Base-by-base conservation (phyloP, 2,888 invertebrate species). In the Melieria omissa region DNA sequence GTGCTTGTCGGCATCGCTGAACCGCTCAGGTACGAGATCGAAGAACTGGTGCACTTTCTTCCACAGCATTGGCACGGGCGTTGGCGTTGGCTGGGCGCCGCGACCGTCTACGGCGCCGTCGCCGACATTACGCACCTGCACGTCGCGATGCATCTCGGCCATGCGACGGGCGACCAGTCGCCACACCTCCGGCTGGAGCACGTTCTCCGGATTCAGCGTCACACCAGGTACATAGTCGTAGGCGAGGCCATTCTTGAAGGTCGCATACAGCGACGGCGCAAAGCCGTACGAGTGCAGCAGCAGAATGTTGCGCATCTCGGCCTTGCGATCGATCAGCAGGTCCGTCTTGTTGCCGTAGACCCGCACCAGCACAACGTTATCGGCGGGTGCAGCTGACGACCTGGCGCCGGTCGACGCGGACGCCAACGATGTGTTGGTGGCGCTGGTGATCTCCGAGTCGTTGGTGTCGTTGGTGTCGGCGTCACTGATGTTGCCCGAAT, bases 271-370 rank as follows among this genome's bases (percentile, higher is more conserved):
- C 63, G 92, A 90, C 66, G 98, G 95, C 60, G 97, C 96, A 80
- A 95, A 90, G 16, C 93, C 94, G 78, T 91, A 90, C 73, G 90
- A 89, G 84, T 95, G 90, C 75, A 95, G 87, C 76, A 92, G 80
- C 74, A 88, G 83, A 73, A 90, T 89, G 80, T 90, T 90, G 76
- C 88, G 90, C 71, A 92, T 91, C 88, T 98, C 97, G 65, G 93
- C 92, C 83, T 93, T 91, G 76, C 97, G 90, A 85, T 98, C 95
- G 83, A 98, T 97, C 75, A 98, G 90, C 78, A 95, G 88, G 87
- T 98, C 97, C 3, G 98, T 97, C 87, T 96, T 96, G 80, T 93
- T 91, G 16, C 98, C 98, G 89, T 97, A 98, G 74, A 98, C 91
- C 80, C 98, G 90, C 42, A 98, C 91, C 69, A 98, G 89, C 3